Percentiles rank a stretch among this genome's conserved stretches.
Conservation (phyloP, 2,113 vertebrate species). For the Phyllostomus hastatus region DNA sequence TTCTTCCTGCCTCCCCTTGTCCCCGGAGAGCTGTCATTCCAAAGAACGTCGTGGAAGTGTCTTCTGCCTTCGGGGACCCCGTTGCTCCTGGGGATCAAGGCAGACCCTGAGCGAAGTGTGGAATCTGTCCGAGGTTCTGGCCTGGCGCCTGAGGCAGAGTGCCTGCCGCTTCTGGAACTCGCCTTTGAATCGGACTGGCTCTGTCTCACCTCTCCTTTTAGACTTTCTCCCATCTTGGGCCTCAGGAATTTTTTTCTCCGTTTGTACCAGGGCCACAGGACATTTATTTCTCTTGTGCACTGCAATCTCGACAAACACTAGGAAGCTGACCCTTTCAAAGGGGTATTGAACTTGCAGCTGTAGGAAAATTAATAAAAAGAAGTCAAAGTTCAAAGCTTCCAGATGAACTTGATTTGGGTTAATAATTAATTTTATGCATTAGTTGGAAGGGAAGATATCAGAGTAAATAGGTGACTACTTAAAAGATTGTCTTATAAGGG, state of each 20-base stretch:
- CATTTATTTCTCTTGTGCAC: neutral
- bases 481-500: neutral
- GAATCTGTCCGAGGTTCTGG: slow-evolving; percentile 5
- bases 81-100: neutral
- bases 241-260: neutral
- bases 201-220: neutral
- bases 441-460: neutral
- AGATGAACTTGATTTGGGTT: neutral
- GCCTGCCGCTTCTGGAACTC: neutral
- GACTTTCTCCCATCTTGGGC: neutral
- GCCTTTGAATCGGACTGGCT: neutral
- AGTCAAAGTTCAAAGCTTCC: neutral
- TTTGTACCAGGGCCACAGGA: neutral
- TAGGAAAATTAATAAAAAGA: neutral
- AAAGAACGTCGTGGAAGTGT: neutral
- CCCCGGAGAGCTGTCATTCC: neutral
- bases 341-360: neutral
- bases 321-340: neutral
- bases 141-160: neutral
- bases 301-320: neutral
- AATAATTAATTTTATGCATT: neutral
- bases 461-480: neutral
- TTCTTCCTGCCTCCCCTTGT: neutral
- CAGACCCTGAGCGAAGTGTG: neutral
- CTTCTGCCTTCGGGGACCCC: neutral